These are phyloP conservation scores for Ormyrus thymus DNA, from an alignment of 2,888 invertebrate species.

Conservation along the genomic window DNA sequence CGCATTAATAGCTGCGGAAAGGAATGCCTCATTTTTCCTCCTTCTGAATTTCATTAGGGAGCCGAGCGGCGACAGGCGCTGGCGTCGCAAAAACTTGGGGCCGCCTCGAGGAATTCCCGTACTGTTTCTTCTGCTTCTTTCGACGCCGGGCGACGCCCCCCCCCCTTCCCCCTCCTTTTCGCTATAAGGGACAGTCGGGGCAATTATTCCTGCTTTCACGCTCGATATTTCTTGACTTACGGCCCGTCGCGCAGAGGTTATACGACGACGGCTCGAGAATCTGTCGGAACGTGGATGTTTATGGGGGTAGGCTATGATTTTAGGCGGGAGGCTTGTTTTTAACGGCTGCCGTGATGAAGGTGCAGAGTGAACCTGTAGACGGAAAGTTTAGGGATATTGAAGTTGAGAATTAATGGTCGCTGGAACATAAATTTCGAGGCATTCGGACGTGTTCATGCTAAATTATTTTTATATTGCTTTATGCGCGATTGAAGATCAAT, in stretches of 20 bases:
- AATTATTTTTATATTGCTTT: too few relatives aligned
- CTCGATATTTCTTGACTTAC: slow-evolving; percentile 50
- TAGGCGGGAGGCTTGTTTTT: too few relatives aligned
- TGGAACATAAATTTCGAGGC: too few relatives aligned
- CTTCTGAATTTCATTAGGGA: slow-evolving; percentile 38
- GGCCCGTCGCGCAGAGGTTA: slow-evolving; percentile 18
- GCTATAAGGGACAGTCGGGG: not conserved
- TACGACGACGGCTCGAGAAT: slow-evolving; percentile 9
- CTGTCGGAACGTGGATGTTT: not conserved
- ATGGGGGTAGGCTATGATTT: too few relatives aligned
- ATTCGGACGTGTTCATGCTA: too few relatives aligned
- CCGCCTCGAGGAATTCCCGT: slow-evolving; percentile 34
- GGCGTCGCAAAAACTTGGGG: slow-evolving; percentile 28
- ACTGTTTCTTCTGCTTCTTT: not conserved
- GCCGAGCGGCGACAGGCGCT: not conserved
- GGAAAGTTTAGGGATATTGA: too few relatives aligned
- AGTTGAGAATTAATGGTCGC: too few relatives aligned
- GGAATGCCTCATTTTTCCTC: slow-evolving; percentile 22
- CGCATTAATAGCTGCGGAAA: slow-evolving; percentile 27
- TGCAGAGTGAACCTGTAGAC: too few relatives aligned
- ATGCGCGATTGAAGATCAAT: too few relatives aligned
- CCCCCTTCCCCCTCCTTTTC: too few relatives aligned
- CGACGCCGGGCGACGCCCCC: not conserved
- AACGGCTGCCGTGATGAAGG: too few relatives aligned
- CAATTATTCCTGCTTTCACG: slow-evolving; percentile 54